phyloP scores from a whole-genome alignment of 2,797 vertebrate genomes.

The Ciconia nigra region DNA sequence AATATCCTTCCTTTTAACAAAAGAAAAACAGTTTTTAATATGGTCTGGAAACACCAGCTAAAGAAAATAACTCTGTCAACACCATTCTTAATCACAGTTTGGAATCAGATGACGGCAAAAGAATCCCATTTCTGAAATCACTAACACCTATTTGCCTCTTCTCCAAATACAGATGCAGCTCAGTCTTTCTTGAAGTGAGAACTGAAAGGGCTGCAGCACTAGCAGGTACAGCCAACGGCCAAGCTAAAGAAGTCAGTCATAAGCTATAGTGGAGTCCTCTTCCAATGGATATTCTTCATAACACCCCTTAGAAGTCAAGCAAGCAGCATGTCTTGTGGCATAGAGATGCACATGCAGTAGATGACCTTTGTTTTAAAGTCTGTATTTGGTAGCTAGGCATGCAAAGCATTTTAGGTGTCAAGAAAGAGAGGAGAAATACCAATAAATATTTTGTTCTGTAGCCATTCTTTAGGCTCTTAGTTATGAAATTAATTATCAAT shows the following conservation, averaged over 20 bases:
- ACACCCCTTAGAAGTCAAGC: background rate
- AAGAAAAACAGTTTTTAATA: background rate
- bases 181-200: background rate
- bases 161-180: background rate
- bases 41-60: background rate
- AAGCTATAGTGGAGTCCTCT: background rate
- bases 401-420: background rate
- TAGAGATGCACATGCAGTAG: background rate
- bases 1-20: background rate
- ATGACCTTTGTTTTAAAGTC: background rate
- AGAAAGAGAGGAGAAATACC: background rate
- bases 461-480: background rate
- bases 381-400: background rate
- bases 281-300: background rate
- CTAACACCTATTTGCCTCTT: background rate
- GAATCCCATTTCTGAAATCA: background rate
- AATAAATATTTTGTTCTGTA: background rate
- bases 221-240: background rate
- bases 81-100: background rate
- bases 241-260: background rate
- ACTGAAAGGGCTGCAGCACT: background rate
- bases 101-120: background rate
- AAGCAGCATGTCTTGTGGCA: background rate
- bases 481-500: background rate
- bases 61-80: background rate